Base-by-base conservation (phyloP, 2,113 vertebrate species). In the Eidolon helvum region DNA sequence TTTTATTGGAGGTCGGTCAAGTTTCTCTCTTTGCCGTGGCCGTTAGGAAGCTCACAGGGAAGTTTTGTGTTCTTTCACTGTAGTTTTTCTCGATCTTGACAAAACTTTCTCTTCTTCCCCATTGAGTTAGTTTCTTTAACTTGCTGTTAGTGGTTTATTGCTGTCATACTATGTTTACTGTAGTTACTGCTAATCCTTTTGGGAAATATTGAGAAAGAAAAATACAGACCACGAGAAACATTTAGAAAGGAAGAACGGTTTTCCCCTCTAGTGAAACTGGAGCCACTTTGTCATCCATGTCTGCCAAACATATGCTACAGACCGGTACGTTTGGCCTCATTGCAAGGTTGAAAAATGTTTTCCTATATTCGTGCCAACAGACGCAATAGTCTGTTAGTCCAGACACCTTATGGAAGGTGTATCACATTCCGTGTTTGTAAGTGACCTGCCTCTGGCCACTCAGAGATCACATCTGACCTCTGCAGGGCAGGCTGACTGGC, bases 361-460 rank as follows among this genome's bases (percentile, higher is more conserved):
- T 74, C 75, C 53, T 72, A 84, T 1, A n/a, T 33, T 55, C 48
- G 21, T 80, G 61, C 65, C 4, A 3, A 71, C 15, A 82, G 84
- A 57, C 84, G 74, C 45, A 94, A 69, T 74, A 63, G 55, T 80
- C 96, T 95, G 53, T 68, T 43, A 24, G 63, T 74, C 33, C 84
- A 96, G 78, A 90, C 3, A 0, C 68, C 74, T 93, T 85, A 40
- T 87, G 95, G 87, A 48, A 93, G 74, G 30, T 87, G 15, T 87
- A 74, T 92, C 69, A 59, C 57, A 66, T 95, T 75, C 61, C 35
- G 2, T 21, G 50, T 96, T 45, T 63, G 28, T 68, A 80, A 93
- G 28, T 69, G 43, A 95, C 71, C 71, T 26, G 8, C 45, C 40
- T 63, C 78, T 59, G 33, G 10, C 68, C 21, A 19, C 45, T 40